Evolutionary conservation across 2,113 vertebrate species (phyloP), one percentile per base, ranked within the genome.

Genomic region (Labeo rohita): DNA sequence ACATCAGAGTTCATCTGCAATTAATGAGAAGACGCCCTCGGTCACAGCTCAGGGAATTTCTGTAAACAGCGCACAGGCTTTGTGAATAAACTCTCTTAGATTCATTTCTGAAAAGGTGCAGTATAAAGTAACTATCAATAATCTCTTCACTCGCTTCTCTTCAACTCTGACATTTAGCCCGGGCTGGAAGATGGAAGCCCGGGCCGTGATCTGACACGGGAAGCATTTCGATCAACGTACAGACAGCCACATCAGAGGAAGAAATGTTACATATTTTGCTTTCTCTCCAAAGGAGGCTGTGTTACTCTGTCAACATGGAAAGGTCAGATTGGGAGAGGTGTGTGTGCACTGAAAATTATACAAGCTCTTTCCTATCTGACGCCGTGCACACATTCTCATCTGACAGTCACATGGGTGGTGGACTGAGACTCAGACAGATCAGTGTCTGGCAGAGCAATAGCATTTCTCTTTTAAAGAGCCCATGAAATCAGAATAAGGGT

Each of bases 81-180:
- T 61, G 10, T 63, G 12, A 65, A 82, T 82, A 66, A 9, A 2
- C 45, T 49, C 59, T 23, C 36, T 28, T 8, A 12, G 21, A 23
- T 65, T 23, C 5, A 16, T 68, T 81, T 66, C 23, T 36, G 16
- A 50, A 68, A 66, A 34, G 61, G 23, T 45, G 43, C 4, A 3
- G 15, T 65, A 49, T 50, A 80, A 72, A 68, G 52, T 10, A 8
- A 13, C 23, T 49, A 80, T 43, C 45, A 18, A 39, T 50, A 18
- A 43, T 28, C 34, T 68, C 56, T 56, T 45, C 10, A n/a, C 43
- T 54, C 66, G 70, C 59, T 50, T 7, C 63, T 87, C 43, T 83
- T 84, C 18, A 56, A 23, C 66, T 76, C 11, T 84, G 68, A 43
- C 54, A 70, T 87, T 85, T 86, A 65, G n/a, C 5, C 12, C n/a